phyloP scores from a whole-genome alignment of 2,113 vertebrate genomes.

The Notarius lentiginosus region DNA sequence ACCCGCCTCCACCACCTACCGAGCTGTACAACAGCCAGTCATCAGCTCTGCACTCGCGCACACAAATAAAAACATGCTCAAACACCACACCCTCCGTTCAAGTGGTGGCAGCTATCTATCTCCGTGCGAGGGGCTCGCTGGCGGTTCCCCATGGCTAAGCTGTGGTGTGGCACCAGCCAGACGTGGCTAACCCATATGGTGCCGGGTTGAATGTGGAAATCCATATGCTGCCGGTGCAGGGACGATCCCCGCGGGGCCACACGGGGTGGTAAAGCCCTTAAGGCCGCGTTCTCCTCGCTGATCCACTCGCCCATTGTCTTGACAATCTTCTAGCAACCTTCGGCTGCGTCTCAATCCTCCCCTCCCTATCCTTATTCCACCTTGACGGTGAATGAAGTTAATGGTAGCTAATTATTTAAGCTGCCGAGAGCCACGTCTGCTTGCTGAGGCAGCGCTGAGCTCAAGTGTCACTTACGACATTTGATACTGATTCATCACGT shows the following conservation, averaged over 20 bases:
- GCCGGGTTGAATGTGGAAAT: slow-evolving; percentile 87
- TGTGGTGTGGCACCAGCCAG: slow-evolving; percentile 84
- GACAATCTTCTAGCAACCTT: slow-evolving; percentile 87
- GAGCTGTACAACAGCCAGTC: slow-evolving; percentile 52
- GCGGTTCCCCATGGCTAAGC: slow-evolving; percentile 82
- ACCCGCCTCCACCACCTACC: slow-evolving; percentile 43
- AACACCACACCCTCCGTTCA: slow-evolving; percentile 35
- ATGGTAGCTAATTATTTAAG: slow-evolving; percentile 88
- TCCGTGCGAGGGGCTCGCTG: slow-evolving; percentile 77
- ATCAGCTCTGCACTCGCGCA: slow-evolving; percentile 38
- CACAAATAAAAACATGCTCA: slow-evolving; percentile 46
- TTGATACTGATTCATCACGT: slow-evolving; percentile 5
- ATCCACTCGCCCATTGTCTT: slow-evolving; percentile 85
- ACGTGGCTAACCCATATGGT: slow-evolving; percentile 94
- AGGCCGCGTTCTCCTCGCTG: slow-evolving; percentile 66
- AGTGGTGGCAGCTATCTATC: slow-evolving; percentile 47
- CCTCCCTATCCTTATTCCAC: slow-evolving; percentile 33
- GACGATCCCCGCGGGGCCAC: slow-evolving; percentile 79
- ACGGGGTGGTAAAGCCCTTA: slow-evolving; percentile 85
- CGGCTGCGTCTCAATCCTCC: slow-evolving; percentile 10
- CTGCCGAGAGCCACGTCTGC: slow-evolving; percentile 67
- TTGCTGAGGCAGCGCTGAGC: neutral
- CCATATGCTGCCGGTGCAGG: slow-evolving; percentile 94
- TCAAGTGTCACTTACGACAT: neutral
- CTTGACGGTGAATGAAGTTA: slow-evolving; percentile 77